phyloP scores from a whole-genome alignment of 2,797 vertebrate genomes.

The Rhynchotus rufescens region DNA sequence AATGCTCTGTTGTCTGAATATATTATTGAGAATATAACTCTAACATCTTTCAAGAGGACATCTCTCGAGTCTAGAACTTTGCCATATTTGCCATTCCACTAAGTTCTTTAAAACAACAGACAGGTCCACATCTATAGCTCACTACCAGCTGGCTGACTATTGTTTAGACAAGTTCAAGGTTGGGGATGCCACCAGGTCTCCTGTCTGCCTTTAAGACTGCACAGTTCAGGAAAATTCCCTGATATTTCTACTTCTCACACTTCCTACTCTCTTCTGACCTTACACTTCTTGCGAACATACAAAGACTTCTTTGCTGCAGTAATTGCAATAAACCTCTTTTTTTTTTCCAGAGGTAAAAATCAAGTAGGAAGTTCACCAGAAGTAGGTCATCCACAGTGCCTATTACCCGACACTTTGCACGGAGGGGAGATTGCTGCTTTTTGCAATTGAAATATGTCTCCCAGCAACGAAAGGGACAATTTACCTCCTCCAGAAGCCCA shows the following conservation, averaged over 20 bases:
- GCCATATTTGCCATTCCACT: background rate
- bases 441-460: constrained; percentile 70
- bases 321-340: constrained; percentile 13
- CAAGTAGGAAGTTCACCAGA: constrained; percentile 50
- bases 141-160: background rate
- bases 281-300: background rate
- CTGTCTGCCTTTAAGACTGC: background rate
- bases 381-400: constrained; percentile 59
- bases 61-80: background rate
- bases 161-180: background rate
- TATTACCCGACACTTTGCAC: constrained; percentile 40
- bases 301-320: background rate
- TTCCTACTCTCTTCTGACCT: background rate
- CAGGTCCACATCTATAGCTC: background rate
- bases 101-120: background rate
- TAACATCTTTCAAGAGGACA: background rate
- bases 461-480: constrained; percentile 71
- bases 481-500: constrained; percentile 63
- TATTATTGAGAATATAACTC: background rate
- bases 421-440: constrained; percentile 58
- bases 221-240: background rate
- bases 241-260: background rate
- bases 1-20: background rate
- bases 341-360: constrained; percentile 19
- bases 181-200: background rate